These are phyloP conservation scores for Formica aserva DNA, from an alignment of 2,888 invertebrate genomes.

Conservation along the genomic window DNA sequence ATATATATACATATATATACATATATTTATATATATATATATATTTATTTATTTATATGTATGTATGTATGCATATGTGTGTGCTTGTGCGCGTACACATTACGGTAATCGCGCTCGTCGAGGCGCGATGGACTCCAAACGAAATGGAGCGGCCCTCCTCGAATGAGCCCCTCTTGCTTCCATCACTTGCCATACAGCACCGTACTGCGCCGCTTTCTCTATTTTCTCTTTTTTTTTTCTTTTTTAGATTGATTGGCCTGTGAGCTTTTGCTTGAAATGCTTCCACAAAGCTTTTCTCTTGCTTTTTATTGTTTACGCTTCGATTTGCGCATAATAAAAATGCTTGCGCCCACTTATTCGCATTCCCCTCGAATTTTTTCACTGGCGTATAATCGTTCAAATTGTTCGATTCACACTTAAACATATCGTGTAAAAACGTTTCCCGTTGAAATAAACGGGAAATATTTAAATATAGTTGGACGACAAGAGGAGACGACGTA, in stretches of 20 bases:
- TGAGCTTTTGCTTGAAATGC: slow-evolving; percentile 70
- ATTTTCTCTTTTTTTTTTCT: background rate
- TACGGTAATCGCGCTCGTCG: slow-evolving; percentile 62
- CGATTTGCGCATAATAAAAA: slow-evolving; percentile 58
- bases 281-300: slow-evolving; percentile 61
- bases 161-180: slow-evolving; percentile 68
- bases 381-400: background rate
- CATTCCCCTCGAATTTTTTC: slow-evolving; percentile 41
- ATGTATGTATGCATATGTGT: background rate
- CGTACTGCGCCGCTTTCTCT: slow-evolving; percentile 9
- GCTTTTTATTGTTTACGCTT: slow-evolving; percentile 48
- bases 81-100: slow-evolving; percentile 68
- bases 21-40: background rate
- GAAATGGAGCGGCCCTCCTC: slow-evolving; percentile 60
- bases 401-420: slow-evolving; percentile 29
- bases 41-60: background rate
- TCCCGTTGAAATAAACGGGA: background rate
- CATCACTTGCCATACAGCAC: slow-evolving; percentile 67
- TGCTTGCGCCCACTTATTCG: slow-evolving; percentile 52
- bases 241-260: slow-evolving; percentile 65
- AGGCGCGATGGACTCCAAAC: slow-evolving; percentile 62
- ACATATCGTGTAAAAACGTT: background rate
- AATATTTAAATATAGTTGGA: background rate
- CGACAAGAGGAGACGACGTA: background rate
- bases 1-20: background rate